A percentile compares a stretch with the other conserved stretches of the same genome.
Evolutionary conservation across 2,888 invertebrate species (phyloP).

Genomic region (Ormyrus labotus): DNA sequence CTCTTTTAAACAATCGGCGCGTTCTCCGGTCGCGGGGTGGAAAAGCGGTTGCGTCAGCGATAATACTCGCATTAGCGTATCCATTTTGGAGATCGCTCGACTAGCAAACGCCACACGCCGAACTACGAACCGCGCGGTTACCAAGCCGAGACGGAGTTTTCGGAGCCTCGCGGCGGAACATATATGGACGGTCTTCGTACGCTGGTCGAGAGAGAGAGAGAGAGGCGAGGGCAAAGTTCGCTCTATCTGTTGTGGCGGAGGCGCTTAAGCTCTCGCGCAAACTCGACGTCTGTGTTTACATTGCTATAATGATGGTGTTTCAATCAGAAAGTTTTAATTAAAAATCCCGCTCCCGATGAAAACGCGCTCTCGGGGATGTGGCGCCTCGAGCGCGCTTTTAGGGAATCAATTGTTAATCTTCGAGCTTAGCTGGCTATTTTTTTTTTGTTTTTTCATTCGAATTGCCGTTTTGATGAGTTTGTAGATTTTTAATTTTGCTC

Average conservation of each 20-base stretch:
- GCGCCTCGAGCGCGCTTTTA: too few species aligned
- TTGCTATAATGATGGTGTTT: slow-evolving; percentile 46
- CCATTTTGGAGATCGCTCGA: too few species aligned
- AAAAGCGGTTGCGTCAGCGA: background rate
- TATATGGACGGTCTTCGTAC: slow-evolving; percentile 17
- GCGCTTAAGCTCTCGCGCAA: slow-evolving; percentile 46
- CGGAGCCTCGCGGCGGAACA: slow-evolving; percentile 24
- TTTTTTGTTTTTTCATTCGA: too few species aligned
- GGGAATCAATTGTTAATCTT: too few species aligned
- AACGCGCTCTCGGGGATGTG: background rate
- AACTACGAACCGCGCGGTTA: slow-evolving; percentile 36
- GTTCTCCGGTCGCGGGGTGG: too few species aligned
- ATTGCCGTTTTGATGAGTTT: background rate
- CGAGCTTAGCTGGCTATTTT: too few species aligned
- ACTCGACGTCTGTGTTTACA: slow-evolving; percentile 43
- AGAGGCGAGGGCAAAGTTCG: background rate
- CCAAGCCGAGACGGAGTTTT: slow-evolving; percentile 7
- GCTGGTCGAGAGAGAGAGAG: background rate
- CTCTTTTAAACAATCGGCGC: too few species aligned
- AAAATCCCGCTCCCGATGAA: slow-evolving; percentile 35
- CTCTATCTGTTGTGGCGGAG: slow-evolving; percentile 10
- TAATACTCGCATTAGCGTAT: slow-evolving; percentile 16
- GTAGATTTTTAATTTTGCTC: background rate
- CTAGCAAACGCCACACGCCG: background rate
- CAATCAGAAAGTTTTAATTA: slow-evolving; percentile 54